Evolutionary conservation across 1,140 invertebrate genomes (phyloP), one percentile per base, ranked within the genome.

Genomic region (Diplogasteroides magnus): DNA sequence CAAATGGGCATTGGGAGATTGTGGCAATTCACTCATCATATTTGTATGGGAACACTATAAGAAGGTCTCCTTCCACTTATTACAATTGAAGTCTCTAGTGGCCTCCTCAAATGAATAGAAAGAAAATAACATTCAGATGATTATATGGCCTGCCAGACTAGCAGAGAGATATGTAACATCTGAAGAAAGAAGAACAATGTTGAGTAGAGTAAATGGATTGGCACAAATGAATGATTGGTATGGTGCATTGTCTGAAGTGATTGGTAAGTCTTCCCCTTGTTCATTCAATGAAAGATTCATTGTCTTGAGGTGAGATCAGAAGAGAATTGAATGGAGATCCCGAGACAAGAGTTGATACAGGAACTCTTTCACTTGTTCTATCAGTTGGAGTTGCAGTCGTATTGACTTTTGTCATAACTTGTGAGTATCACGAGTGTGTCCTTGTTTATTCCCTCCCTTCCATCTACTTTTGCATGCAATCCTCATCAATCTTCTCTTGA

Each of bases 11-110:
- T 71, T 82, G 25, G 80, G 80, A n/a, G 80, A 82, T 67, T 82
- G 80, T 58, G 80, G 81, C 29, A 82, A 82, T 68, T 82, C 80
- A 23, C 79, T 81, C 2, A 79, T 82, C 61, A 64, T 82, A 31
- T 82, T 82, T 66, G 81, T 82, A 25, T 82, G 80, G 80, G 56
- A 78, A 64, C 80, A 82, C 65, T 82, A 82, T 62, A 82, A 82
- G 71, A 82, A 82, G 74, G 70, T 78, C 55, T 65, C 37, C 19
- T 48, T 48, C 37, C 37, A 48, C 37, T 48, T 11, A 57, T 25
- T 64, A 14, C n/a, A 23, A 1, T 37, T 13, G 11, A 64, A 27
- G 28, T 37, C n/a, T 15, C 6, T 13, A 57, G n/a, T 11, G 0
- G 28, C 62, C 14, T 27, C 11, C 29, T 23, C 58, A 60, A 60